Evolutionary conservation across 1,140 invertebrate species (phyloP), one percentile per base, ranked within the genome.

Genomic region (Scaptomyza montana): DNA sequence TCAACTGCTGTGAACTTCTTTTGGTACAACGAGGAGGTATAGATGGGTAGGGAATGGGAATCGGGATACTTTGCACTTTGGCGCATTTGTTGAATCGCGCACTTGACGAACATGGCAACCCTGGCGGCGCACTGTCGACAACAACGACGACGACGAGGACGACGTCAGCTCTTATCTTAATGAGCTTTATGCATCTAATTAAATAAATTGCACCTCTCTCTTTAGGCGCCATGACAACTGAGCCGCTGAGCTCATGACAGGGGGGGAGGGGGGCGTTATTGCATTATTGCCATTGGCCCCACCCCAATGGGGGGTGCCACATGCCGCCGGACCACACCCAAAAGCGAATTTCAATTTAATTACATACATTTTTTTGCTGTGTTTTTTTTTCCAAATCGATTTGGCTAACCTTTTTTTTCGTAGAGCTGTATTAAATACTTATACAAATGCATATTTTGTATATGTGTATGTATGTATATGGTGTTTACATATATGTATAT

Each of bases 171-270:
- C 85, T 89, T 89, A 89, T 89, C 85, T 89, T 89, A 89, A 89
- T 89, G 85, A 89, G 85, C 80, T 89, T 89, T 89, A 89, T 89
- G 85, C 85, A 89, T 89, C 85, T 89, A 89, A 89, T 89, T 89
- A 89, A 89, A 89, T 89, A 89, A 89, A 89, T 89, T 89, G 80
- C 85, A 85, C 86, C 85, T 77, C 30, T 5, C 79, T 77, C 65
- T 28, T 7, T 30, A 59, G 74, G 70, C 78, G 74, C 75, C 82
- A 86, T 87, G 82, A 86, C 81, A 86, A 86, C 82, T 72, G 54
- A 78, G 66, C 39, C 65, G 30, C 56, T 43, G 33, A 36, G 8
- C 16, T 1, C 16, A 16, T 16, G 16, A 1, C 0, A 16, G 16
- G 16, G 16, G 39, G 8, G 12, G 39, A 3, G 39, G 12, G 39